Evolutionary conservation across 2,113 vertebrate genomes (phyloP), one percentile per base, ranked within the genome.

Genomic region (Scomber japonicus): DNA sequence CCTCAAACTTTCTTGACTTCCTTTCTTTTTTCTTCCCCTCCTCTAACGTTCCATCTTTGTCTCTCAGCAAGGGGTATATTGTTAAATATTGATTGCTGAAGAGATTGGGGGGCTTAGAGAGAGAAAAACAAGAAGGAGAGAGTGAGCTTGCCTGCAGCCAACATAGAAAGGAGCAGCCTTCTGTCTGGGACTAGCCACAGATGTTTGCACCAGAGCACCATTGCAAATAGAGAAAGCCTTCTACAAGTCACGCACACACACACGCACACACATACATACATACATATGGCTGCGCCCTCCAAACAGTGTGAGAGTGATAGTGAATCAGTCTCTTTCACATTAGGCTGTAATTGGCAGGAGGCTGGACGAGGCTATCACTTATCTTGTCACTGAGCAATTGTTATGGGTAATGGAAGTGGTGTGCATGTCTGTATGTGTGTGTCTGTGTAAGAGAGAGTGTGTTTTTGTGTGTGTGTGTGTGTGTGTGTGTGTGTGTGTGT

Each of bases 291-390:
- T 73, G 71, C 75, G 85, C 31, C 55, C 75, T 78, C 84, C 66
- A 67, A 80, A 86, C 81, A 74, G 78, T 75, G 76, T 89, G 87
- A 89, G 86, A 75, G 80, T 46, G 65, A 89, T 82, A 67, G 89
- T 90, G 89, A 92, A 90, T 91, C 81, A 83, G 76, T 90, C 89
- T 92, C 90, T 91, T 91, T 93, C 89, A 89, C 86, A 91, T 92
- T 92, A 89, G 61, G 82, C 60, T 89, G 61, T 92, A 90, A 91
- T 91, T 93, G 93, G 90, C 93, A 92, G 91, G 81, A 86, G 89
- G 90, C 86, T 84, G 87, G 87, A 87, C 51, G 44, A 82, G 86
- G 78, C 89, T 82, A 92, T 94, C 87, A 88, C 86, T 93, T 92
- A 91, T 91, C 85, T 88, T 91, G 91, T 92, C 89, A 91, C 78